A percentile compares a stretch with the other conserved stretches of the same genome.
These are phyloP conservation scores for Vanacampus margaritifer DNA, from an alignment of 2,113 vertebrate species.

Conservation along the genomic window DNA sequence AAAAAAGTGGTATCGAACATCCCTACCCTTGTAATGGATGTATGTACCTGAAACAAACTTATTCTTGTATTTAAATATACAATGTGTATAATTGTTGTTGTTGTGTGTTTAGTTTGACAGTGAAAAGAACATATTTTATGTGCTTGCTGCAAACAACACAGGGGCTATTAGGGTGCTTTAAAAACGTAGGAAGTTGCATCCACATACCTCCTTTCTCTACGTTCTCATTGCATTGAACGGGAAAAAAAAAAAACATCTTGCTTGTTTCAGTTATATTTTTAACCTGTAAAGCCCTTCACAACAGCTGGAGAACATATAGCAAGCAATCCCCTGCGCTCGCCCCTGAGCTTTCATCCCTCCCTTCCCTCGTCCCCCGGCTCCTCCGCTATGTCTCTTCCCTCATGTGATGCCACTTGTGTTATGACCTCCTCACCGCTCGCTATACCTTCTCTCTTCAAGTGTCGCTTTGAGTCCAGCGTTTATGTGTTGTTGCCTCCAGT, in stretches of 20 bases:
- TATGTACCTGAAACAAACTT: too few relatives aligned
- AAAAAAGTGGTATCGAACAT: too few relatives aligned
- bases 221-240: constrained; percentile 37
- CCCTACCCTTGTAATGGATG: too few relatives aligned
- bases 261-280: constrained; percentile 64
- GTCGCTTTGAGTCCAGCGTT: constrained; percentile 22
- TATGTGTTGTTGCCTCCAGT: constrained; percentile 41
- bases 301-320: background rate
- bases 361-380: constrained; percentile 15
- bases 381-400: constrained; percentile 27
- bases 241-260: constrained; percentile 63
- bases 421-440: constrained; percentile 36
- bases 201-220: too few relatives aligned
- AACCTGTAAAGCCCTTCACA: constrained; percentile 15
- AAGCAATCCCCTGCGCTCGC: too few relatives aligned
- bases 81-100: too few relatives aligned
- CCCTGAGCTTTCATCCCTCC: background rate
- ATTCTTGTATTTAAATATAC: too few relatives aligned
- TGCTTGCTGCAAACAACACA: too few relatives aligned
- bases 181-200: too few relatives aligned
- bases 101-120: too few relatives aligned
- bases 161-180: too few relatives aligned
- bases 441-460: background rate
- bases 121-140: too few relatives aligned
- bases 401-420: constrained; percentile 54